These are phyloP conservation scores for Acanthurus lineatus DNA, from an alignment of 2,797 vertebrate genomes.

Conservation along the genomic window DNA sequence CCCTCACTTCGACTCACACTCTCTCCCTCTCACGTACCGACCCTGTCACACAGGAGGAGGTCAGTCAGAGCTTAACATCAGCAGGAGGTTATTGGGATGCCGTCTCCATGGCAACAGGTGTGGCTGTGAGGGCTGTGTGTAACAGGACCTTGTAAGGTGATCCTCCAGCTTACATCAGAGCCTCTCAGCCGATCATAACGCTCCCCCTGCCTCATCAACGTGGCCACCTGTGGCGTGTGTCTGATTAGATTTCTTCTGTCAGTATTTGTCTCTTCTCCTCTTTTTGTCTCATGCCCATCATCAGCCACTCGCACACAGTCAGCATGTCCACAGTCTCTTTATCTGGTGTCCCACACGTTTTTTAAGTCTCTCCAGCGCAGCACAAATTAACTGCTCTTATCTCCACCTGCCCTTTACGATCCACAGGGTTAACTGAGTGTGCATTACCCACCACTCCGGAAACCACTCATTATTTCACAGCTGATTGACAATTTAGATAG, in stretches of 20 bases:
- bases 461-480: slow-evolving; percentile 47
- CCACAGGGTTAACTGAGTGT: slow-evolving; percentile 30
- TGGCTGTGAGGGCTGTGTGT: slow-evolving; percentile 52
- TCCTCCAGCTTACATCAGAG: slow-evolving; percentile 58
- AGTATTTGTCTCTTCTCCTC: not conserved
- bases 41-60: slow-evolving; percentile 22
- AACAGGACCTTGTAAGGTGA: slow-evolving; percentile 74
- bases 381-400: slow-evolving; percentile 58
- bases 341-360: slow-evolving; percentile 55
- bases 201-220: not conserved
- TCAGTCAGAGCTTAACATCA: slow-evolving; percentile 33
- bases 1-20: not conserved
- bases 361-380: slow-evolving; percentile 30
- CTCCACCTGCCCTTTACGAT: slow-evolving; percentile 48
- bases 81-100: slow-evolving; percentile 50
- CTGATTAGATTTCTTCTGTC: slow-evolving; percentile 23
- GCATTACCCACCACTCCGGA: slow-evolving; percentile 26
- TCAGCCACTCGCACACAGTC: slow-evolving; percentile 21
- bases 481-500: slow-evolving; percentile 45
- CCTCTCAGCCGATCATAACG: slow-evolving; percentile 38
- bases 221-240: slow-evolving; percentile 30
- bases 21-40: slow-evolving; percentile 17
- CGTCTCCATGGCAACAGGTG: slow-evolving; percentile 68
- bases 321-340: slow-evolving; percentile 32
- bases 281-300: slow-evolving; percentile 8